These are phyloP conservation scores for Diadophis punctatus DNA, from an alignment of 2,113 vertebrate species.

Conservation along the genomic window DNA sequence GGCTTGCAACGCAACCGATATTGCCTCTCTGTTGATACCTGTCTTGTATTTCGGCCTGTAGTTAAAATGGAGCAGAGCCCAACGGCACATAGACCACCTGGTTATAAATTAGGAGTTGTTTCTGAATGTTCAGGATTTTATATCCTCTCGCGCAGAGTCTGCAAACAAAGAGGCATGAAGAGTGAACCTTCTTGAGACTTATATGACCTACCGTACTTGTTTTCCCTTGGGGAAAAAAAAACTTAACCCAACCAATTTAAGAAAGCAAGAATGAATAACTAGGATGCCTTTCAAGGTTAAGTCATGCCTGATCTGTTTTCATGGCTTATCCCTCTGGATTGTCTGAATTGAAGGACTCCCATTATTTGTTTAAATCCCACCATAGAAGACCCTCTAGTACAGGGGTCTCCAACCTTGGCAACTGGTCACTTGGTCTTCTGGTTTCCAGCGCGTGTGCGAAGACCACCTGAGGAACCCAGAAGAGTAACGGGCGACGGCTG, in stretches of 20 bases:
- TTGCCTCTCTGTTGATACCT: background rate
- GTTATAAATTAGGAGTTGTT: background rate
- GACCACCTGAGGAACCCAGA: too few relatives aligned
- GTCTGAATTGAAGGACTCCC: background rate
- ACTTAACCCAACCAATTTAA: background rate
- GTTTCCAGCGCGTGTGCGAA: too few relatives aligned
- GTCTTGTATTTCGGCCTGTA: background rate
- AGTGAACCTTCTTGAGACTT: background rate
- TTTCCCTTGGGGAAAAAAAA: background rate
- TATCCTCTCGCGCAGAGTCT: background rate
- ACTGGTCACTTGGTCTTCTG: too few relatives aligned
- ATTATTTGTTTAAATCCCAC: background rate
- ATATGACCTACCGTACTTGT: background rate
- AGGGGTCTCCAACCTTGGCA: too few relatives aligned
- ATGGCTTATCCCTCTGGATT: background rate
- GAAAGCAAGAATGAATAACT: background rate
- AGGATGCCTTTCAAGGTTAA: background rate
- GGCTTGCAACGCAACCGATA: background rate
- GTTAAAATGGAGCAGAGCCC: background rate
- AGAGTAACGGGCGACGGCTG: too few relatives aligned
- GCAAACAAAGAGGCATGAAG: background rate
- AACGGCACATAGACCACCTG: background rate
- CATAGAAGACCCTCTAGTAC: background rate
- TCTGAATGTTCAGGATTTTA: background rate
- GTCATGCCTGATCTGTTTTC: background rate